These are phyloP conservation scores for Typhlichthys subterraneus DNA, from an alignment of 2,797 vertebrate genomes.

Conservation along the genomic window DNA sequence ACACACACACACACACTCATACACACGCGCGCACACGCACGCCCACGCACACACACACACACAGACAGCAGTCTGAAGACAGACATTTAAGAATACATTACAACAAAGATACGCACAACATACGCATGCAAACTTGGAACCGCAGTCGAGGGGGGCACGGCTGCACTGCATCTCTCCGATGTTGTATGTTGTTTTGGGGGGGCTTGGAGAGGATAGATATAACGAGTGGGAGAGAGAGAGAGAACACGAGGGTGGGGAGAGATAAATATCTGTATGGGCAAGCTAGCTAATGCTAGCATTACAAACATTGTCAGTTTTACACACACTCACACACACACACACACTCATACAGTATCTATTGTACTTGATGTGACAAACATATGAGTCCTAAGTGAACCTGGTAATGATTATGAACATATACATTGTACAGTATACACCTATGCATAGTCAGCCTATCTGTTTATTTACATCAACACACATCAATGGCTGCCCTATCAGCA, in stretches of 20 bases:
- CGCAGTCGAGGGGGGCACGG: slow-evolving; percentile 40
- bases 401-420: too few species aligned
- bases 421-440: neutral
- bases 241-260: slow-evolving; percentile 1
- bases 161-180: slow-evolving; percentile 39
- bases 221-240: slow-evolving; percentile 1
- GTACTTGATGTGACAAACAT: neutral
- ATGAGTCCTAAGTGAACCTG: too few species aligned
- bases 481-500: slow-evolving; percentile 8
- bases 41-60: slow-evolving; percentile 19
- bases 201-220: slow-evolving; percentile 6
- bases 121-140: slow-evolving; percentile 42
- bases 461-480: too few species aligned
- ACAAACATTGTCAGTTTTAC: neutral
- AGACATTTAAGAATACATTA: slow-evolving; percentile 33
- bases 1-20: slow-evolving; percentile 7
- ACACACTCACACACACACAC: neutral
- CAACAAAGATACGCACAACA: slow-evolving; percentile 39
- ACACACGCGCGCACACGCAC: neutral
- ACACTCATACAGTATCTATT: neutral
- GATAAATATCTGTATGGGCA: neutral
- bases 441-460: neutral
- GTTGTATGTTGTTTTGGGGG: slow-evolving; percentile 30
- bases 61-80: slow-evolving; percentile 25
- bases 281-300: too few species aligned